Base-by-base conservation (phyloP, 2,113 vertebrate genomes). In the Orcinus orca region DNA sequence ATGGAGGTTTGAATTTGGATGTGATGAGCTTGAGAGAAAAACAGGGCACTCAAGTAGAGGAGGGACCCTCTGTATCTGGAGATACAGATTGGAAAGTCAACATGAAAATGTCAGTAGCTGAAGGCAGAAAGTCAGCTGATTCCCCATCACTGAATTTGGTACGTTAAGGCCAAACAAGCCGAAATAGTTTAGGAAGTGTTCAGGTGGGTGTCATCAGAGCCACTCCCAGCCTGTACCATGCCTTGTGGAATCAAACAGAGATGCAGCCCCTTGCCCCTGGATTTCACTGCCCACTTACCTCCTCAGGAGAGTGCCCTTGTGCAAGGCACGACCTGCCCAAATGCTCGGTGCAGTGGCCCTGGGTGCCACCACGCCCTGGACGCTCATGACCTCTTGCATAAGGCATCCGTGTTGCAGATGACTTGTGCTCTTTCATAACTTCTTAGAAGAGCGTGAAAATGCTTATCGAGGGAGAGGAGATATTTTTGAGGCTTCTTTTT, bases 271-370 rank as follows among this genome's bases (percentile, higher is more conserved):
- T 11, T 55, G 31, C 29, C 38, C 18, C 44, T 38, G 68, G 44
- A 60, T 77, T 38, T 58, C 29, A 29, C 20, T 74, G 33, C 25
- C 53, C 21, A 4, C 11, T 55, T 6, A 6, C 50, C 38, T 63
- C 25, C 26, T 85, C 25, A 76, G 53, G 25, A 74, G 25, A 62
- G 8, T 1, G 0, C 12, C 50, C 25, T 36, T 5, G 10, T 20
- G 33, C 23, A 23, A 67, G 1, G 29, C 1, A 1, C 6, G 5
- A 50, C 36, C 60, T 62, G 1, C 2, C 38, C 29, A 29, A 7
- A 12, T 60, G 29, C 9, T 73, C 76, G 11, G 0, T 23, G 31
- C 21, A 8, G 6, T 4, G 31, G 74, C 5, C 11, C 47, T 44
- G 6, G 7, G 7, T 5, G 26, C n/a, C 47, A 20, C 29, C 7